Percentiles rank a stretch among this genome's conserved stretches.
These are phyloP conservation scores for Myotis myotis DNA, from an alignment of 2,797 vertebrate species.

Conservation along the genomic window DNA sequence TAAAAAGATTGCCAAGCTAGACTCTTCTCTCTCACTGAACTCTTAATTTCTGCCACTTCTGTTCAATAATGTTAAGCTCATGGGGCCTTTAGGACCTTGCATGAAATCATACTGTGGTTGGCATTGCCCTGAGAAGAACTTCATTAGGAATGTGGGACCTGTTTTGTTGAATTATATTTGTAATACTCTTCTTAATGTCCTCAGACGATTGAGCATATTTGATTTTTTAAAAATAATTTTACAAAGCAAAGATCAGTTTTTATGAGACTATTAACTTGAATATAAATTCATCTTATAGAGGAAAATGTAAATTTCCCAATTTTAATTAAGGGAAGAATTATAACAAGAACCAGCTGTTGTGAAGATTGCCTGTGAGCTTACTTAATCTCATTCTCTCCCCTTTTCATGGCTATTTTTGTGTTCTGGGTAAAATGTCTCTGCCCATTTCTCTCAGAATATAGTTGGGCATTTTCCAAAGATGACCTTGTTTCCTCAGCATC, in stretches of 20 bases:
- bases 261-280: constrained; percentile 14
- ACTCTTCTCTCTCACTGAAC: neutral
- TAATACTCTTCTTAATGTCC: constrained; percentile 29
- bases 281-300: constrained; percentile 38
- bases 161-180: constrained; percentile 23
- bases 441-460: constrained; percentile 36
- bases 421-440: constrained; percentile 30
- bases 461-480: constrained; percentile 34
- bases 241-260: constrained; percentile 18
- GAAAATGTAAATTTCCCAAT: constrained; percentile 11
- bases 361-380: constrained; percentile 36
- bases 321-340: constrained; percentile 59
- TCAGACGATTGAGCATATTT: neutral
- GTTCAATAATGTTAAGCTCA: constrained; percentile 26
- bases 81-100: neutral
- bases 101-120: neutral
- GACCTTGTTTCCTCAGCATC: neutral
- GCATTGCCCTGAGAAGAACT: neutral
- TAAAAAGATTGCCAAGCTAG: neutral
- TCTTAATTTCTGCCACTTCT: neutral
- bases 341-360: constrained; percentile 68
- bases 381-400: neutral
- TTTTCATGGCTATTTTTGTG: neutral
- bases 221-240: constrained; percentile 5
- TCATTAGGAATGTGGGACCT: constrained; percentile 18